A percentile compares a stretch with the other conserved stretches of the same genome.
Conservation (phyloP, 2,113 vertebrate species). For the Muntiacus muntjak region DNA sequence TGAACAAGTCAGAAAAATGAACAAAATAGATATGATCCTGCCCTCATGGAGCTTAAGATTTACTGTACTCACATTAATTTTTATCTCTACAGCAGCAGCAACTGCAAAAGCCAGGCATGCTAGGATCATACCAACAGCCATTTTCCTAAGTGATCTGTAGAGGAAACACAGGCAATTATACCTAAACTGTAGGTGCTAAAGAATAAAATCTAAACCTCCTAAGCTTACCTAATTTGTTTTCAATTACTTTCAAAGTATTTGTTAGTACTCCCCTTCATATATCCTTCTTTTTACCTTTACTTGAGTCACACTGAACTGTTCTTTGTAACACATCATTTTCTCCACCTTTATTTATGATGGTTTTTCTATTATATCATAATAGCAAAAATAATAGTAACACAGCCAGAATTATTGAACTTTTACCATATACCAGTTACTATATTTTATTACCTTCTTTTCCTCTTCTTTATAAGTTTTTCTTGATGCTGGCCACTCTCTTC, state of each 20-base stretch:
- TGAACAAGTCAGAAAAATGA: neutral
- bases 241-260: conserved; percentile 23
- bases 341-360: neutral
- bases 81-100: conserved; percentile 90
- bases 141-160: conserved; percentile 91
- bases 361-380: neutral
- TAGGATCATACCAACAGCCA: conserved; percentile 93
- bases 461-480: conserved; percentile 16
- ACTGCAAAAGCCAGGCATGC: conserved; percentile 90
- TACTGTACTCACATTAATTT: conserved; percentile 86
- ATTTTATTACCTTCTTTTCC: neutral
- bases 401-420: neutral
- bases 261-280: neutral
- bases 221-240: neutral
- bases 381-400: neutral
- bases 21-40: neutral
- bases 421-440: neutral
- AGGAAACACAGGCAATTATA: conserved; percentile 48
- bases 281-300: neutral
- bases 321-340: neutral
- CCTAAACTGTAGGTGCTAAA: neutral
- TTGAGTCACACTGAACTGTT: neutral
- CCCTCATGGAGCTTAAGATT: neutral
- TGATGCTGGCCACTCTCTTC: neutral
- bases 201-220: neutral